A percentile compares a stretch with the other conserved stretches of the same genome.
Conservation (phyloP, 2,113 vertebrate species). For the Sapayoa aenigma region DNA sequence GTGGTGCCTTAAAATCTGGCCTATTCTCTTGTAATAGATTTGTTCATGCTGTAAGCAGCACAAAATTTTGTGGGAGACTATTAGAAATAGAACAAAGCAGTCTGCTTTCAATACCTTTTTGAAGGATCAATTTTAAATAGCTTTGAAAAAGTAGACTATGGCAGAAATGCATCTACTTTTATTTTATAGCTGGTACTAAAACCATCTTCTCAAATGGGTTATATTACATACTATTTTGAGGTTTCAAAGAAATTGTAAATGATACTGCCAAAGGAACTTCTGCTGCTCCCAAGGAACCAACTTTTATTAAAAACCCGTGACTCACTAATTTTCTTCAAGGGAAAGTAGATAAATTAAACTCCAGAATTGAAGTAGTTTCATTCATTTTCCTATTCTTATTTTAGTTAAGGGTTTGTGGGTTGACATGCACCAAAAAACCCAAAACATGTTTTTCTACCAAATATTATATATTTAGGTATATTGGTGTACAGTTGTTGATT, state of each 20-base stretch:
- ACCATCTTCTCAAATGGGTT: background rate
- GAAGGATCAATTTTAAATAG: background rate
- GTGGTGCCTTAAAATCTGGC: background rate
- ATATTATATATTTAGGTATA: background rate
- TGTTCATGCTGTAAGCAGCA: background rate
- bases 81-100: background rate
- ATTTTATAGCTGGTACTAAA: constrained; percentile 5
- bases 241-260: background rate
- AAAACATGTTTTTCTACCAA: background rate
- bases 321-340: background rate
- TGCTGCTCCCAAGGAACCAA: background rate
- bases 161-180: background rate
- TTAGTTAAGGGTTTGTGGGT: background rate
- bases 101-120: background rate
- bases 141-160: background rate
- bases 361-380: background rate
- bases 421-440: background rate
- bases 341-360: background rate
- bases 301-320: background rate
- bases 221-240: background rate
- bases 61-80: background rate
- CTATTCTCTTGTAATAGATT: background rate
- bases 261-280: background rate
- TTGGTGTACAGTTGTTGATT: background rate
- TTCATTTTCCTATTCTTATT: background rate